phyloP scores from a whole-genome alignment of 2,797 vertebrate species.

The Bovichtus variegatus region DNA sequence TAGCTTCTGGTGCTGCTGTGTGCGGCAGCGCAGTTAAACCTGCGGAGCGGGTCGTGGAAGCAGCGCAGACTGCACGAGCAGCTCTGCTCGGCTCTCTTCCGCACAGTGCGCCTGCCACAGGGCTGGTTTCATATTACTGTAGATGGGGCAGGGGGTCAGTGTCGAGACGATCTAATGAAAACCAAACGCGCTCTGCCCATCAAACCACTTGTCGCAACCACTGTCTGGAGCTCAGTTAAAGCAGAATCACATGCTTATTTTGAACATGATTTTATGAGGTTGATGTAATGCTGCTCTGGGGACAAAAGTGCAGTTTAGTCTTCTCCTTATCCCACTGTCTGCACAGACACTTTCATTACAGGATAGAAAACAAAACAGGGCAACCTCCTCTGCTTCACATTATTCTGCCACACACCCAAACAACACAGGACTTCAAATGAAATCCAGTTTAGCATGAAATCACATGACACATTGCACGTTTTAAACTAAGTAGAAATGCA shows the following conservation, averaged over 20 bases:
- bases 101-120: constrained; percentile 70
- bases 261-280: constrained; percentile 22
- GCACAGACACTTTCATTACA: neutral
- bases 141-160: constrained; percentile 78
- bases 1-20: constrained; percentile 23
- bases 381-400: neutral
- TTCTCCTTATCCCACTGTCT: neutral
- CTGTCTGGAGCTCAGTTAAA: constrained; percentile 17
- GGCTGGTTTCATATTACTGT: constrained; percentile 83
- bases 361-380: neutral
- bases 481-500: neutral
- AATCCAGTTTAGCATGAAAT: neutral
- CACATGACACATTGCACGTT: neutral
- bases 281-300: constrained; percentile 37
- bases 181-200: constrained; percentile 73
- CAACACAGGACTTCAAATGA: neutral
- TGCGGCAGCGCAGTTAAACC: constrained; percentile 56
- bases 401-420: neutral
- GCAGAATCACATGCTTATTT: constrained; percentile 35
- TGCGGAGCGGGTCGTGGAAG: constrained; percentile 54
- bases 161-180: constrained; percentile 80
- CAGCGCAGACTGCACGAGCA: constrained; percentile 69
- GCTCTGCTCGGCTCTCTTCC: constrained; percentile 68
- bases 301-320: neutral
- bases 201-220: constrained; percentile 48